Evolutionary conservation across 2,797 vertebrate species (phyloP), one percentile per base, ranked within the genome.

Genomic region (Eutrigla gurnardus): DNA sequence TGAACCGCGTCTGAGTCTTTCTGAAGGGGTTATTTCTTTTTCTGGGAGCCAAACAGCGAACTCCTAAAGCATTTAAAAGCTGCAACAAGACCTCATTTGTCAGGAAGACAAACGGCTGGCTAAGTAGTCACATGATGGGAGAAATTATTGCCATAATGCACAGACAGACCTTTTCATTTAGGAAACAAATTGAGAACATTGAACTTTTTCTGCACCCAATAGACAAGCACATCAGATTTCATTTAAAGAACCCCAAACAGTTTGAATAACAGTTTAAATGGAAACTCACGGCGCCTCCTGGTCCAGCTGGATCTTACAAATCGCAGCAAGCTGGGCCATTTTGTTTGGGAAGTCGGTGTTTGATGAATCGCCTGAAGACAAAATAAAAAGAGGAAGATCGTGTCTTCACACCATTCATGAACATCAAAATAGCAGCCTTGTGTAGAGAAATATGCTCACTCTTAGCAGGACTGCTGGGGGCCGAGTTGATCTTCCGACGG

Each of bases 401-500:
- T 1, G n/a, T 46, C 54, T 59, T 18, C 14, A 10, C 9, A 32
- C n/a, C 6, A 0, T 35, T 54, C 15, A 49, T 4, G 13, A 53
- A 55, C 37, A 54, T 2, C 37, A 0, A 39, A 59, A 11, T 0
- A n/a, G 7, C 0, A 7, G 36, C 3, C 9, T 7, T 4, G 4
- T 18, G 7, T 3, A 1, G 3, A 4, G 37, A 45, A 17, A 10
- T 62, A 11, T 32, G 86, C 93, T 78, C 86, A 97, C 82, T 92
- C 92, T 96, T 98, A 66, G 92, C 55, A 0, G 98, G 97, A 62
- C 97, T 99, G 79, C 92, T 95, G 13, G 97, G 98, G 13, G 97
- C 97, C 0, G 97, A 99, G 64, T 90, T 97, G 78, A 99, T 97
- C 92, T 97, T 99, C 64, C 98, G 95, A 3, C 96, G 93, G 87